Evolutionary conservation across 2,113 vertebrate species (phyloP), one percentile per base, ranked within the genome.

Genomic region (Sinocyclocheilus anophthalmus): DNA sequence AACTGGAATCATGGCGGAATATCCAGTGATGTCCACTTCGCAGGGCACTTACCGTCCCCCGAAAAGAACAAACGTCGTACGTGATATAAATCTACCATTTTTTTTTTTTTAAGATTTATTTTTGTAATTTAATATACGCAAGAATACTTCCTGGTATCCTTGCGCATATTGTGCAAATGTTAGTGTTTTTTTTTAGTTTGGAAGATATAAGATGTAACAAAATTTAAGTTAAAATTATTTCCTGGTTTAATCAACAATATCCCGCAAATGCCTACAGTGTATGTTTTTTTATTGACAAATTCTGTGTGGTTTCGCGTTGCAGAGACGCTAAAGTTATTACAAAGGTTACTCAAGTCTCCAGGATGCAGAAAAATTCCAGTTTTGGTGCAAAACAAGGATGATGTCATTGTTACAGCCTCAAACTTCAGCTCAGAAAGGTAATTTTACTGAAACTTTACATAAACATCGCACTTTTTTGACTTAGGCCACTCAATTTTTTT

Each of bases 391-490:
- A 98, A 96, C 95, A 97, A 96, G 92, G 97, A 99, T 26, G 97
- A 99, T 76, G 97, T 98, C 91, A 97, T 99, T 57, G 96, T 99
- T 78, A 98, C 97, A 0, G 97, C 97, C 84, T 97, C 97, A 89
- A 98, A 98, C 95, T 98, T 98, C 94, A 98, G 97, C 94, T 99
- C 97, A 0, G 97, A 98, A 94, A 97, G 97, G 97, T 99, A 92
- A 33, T 26, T 76, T 76, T 55, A 42, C 42, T 39, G 39, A 39
- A 39, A 39, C 39, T 39, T 39, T 39, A 39, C 39, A 39, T 39
- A 39, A 39, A 39, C 55, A 0, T 59, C 6, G 1, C 55, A 9
- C 18, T 22, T 59, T 59, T 59, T 59, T 20, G 6, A 59, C 2
- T 59, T 9, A 0, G 18, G 18, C 18, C 18, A 4, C 55, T 22